Conservation (phyloP, 1,140 invertebrate genomes). For the Melitaea cinxia region DNA sequence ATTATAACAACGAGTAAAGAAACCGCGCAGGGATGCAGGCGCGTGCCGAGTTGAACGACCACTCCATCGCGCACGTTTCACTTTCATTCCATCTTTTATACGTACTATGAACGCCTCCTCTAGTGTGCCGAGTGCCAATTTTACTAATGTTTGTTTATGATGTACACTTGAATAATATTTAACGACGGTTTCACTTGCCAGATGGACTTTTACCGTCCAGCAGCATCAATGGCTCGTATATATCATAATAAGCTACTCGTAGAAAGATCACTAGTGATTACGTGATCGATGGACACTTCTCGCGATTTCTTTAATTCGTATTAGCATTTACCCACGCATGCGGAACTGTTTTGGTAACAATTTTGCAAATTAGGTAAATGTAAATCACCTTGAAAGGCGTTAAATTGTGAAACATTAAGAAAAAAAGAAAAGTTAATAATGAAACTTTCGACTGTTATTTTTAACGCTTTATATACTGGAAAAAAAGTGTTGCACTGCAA, state of each 20-base stretch:
- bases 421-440: neutral
- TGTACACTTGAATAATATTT: neutral
- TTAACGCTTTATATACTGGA: neutral
- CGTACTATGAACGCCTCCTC: conserved; percentile 48
- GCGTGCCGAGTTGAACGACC: conserved; percentile 78
- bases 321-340: neutral
- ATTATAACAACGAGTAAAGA: conserved; percentile 44
- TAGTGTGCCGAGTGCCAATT: conserved; percentile 45
- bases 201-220: conserved; percentile 2
- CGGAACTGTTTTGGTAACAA: neutral
- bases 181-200: neutral
- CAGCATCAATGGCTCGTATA: neutral
- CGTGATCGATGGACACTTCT: neutral
- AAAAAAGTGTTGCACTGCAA: neutral
- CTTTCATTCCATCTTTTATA: conserved; percentile 66
- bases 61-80: conserved; percentile 65
- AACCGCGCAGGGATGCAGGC: conserved; percentile 52
- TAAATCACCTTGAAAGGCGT: conserved; percentile 5
- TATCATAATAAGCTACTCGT: neutral
- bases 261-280: neutral
- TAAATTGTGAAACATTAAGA: neutral
- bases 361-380: conserved; percentile 1
- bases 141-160: conserved; percentile 37
- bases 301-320: conserved; percentile 2
- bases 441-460: neutral